These are phyloP conservation scores for Sesamia inferens DNA, from an alignment of 2,888 invertebrate genomes.

Conservation along the genomic window DNA sequence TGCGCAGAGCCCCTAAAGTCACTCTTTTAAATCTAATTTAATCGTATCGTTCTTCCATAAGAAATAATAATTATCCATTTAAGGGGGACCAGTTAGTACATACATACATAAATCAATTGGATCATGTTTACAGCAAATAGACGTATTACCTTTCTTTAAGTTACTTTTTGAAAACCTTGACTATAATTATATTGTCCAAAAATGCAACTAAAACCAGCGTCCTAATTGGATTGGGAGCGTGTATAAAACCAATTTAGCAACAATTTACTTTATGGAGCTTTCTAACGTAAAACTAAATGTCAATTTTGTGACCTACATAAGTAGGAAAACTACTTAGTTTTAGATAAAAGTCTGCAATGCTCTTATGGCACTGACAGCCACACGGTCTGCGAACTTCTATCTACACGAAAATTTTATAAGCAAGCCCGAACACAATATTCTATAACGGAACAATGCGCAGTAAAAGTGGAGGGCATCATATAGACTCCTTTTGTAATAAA, in stretches of 20 bases:
- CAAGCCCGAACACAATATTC: slow-evolving; percentile 7
- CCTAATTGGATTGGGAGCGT: slow-evolving; percentile 1
- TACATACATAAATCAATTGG: no score
- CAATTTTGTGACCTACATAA: slow-evolving; percentile 17
- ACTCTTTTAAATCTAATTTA: no score
- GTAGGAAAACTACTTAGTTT: neutral
- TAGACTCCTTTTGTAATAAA: slow-evolving; percentile 34
- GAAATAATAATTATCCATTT: no score
- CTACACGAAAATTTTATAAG: slow-evolving; percentile 2
- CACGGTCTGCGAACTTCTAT: neutral
- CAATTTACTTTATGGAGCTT: slow-evolving; percentile 9
- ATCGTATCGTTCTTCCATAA: no score
- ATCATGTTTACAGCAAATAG: no score
- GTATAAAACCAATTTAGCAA: slow-evolving; percentile 21
- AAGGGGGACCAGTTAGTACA: no score
- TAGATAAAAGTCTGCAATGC: slow-evolving; percentile 1
- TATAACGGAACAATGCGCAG: slow-evolving; percentile 14
- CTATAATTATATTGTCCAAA: neutral
- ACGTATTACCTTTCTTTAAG: no score
- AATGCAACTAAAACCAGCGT: neutral
- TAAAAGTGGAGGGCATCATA: slow-evolving; percentile 9
- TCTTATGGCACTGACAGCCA: slow-evolving; percentile 2
- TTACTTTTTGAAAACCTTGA: neutral
- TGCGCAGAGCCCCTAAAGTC: no score
- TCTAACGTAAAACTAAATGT: neutral